Evolutionary conservation across 2,113 vertebrate species (phyloP).

Genomic region (Rallus limicola): DNA sequence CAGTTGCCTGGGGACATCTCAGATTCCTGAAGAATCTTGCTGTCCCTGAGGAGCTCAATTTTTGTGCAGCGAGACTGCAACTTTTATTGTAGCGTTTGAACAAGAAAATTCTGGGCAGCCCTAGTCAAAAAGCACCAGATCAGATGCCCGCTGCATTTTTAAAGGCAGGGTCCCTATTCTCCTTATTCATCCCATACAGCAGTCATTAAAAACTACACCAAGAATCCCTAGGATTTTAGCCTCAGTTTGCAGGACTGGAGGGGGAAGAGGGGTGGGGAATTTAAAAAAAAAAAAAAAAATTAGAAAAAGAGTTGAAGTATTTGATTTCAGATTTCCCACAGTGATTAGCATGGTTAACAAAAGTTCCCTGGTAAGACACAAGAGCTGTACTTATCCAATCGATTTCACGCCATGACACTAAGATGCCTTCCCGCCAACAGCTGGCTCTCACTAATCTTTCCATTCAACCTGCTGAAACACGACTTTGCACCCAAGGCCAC

Average conservation of each 20-base stretch:
- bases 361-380: not conserved
- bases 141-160: not conserved
- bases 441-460: conserved; percentile 48
- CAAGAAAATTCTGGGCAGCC: not conserved
- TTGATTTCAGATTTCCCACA: conserved; percentile 54
- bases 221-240: not conserved
- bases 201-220: not conserved
- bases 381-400: not conserved
- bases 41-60: not conserved
- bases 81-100: not conserved
- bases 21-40: not conserved
- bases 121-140: not conserved
- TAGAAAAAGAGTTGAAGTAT: not conserved
- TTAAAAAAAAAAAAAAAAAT: not conserved
- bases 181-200: not conserved
- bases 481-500: conserved; percentile 41
- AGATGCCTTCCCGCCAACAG: conserved; percentile 28
- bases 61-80: not conserved
- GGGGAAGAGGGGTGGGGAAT: too few species aligned
- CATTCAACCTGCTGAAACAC: conserved; percentile 33
- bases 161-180: not conserved
- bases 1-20: not conserved
- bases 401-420: conserved; percentile 6
- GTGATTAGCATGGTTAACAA: not conserved
- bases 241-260: not conserved